These are phyloP conservation scores for Sesamia nonagrioides DNA, from an alignment of 1,140 invertebrate species.

Conservation along the genomic window DNA sequence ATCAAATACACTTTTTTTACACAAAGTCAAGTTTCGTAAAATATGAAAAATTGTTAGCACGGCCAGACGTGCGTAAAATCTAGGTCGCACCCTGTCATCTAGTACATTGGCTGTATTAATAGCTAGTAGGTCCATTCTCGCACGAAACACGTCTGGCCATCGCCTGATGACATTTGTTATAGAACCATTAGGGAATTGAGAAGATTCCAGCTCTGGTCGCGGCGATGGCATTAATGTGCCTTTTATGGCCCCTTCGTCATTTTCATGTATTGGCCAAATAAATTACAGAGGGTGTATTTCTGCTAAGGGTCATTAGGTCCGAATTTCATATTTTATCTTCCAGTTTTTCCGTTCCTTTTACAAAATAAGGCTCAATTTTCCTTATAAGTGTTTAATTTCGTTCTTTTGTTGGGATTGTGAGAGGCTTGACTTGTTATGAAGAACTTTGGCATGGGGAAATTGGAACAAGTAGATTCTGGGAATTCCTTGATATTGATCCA, in stretches of 20 bases:
- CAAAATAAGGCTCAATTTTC: constrained; percentile 11
- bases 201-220: constrained; percentile 59
- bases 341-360: background rate
- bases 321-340: constrained; percentile 15
- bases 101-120: constrained; percentile 54
- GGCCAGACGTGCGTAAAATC: constrained; percentile 49
- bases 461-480: background rate
- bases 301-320: constrained; percentile 17
- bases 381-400: constrained; percentile 4
- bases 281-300: constrained; percentile 30
- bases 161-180: constrained; percentile 60
- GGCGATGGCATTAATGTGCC: constrained; percentile 57
- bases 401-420: background rate
- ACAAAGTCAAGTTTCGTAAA: constrained; percentile 26
- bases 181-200: constrained; percentile 66
- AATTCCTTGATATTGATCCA: background rate
- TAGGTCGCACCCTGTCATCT: constrained; percentile 51
- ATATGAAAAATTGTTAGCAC: constrained; percentile 49
- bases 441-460: background rate
- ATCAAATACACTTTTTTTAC: constrained; percentile 13
- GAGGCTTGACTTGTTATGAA: background rate
- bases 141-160: constrained; percentile 25
- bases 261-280: constrained; percentile 58
- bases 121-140: constrained; percentile 49
- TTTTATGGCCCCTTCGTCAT: constrained; percentile 67